Base-by-base conservation (phyloP, 2,797 vertebrate species). In the Rhinophrynus dorsalis region DNA sequence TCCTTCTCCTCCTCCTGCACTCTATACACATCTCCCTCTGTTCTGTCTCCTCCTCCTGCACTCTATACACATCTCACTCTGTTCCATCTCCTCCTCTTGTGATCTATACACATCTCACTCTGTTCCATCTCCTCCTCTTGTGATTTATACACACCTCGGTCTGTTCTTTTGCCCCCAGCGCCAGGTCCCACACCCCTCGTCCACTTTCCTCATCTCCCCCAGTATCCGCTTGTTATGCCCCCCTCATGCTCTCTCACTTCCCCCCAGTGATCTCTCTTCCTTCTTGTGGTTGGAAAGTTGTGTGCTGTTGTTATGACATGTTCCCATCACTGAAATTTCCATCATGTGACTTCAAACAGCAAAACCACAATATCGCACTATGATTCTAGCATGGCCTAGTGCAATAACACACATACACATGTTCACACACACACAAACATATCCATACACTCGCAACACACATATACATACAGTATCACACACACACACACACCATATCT, bases 201-300 rank as follows among this genome's bases (percentile, higher is more conserved):
- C 9, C 27, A 33, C 15, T 12, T 29, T 73, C 30, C 23, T 18
- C 44, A 74, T 24, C 20, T 58, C 11, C 5, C 11, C 38, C 24
- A 17, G 17, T 2, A 48, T 12, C 21, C 11, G 2, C 40, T 44
- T n/a, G 8, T 44, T 44, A 44, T 17, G 2, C 40, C 17, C 40
- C 40, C 11, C 40, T 17, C n/a, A 10, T 5, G 62, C 40, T 47
- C 33, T 57, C 27, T 47, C 26, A 8, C 18, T 9, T 33, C 33
- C 23, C 38, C 65, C 68, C 26, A 30, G 29, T n/a, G 74, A 32
- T 23, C 20, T 75, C 40, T 27, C 58, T 68, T 67, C 63, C 72
- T 68, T 54, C 50, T 67, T 68, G 57, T 38, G 69, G 69, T 66
- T 73, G 69, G 69, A 73, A 62, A 67, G 50, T 68, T 74, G 58